Evolutionary conservation across 2,113 vertebrate species (phyloP).

Genomic region (human): GRCh38 chr18:49331001-49331500

Average conservation of each 20-base stretch:
- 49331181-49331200: neutral
- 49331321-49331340: neutral
- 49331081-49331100: neutral
- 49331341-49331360: neutral
- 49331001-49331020: neutral
- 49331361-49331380: neutral
- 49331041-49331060: neutral
- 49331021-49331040: neutral
- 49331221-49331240: neutral
- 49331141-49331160: neutral
- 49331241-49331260: neutral
- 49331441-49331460: neutral
- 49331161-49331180: neutral
- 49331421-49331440: slow-evolving; percentile 12
- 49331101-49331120: neutral
- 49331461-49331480: neutral
- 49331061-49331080: fast-evolving
- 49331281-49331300: too few relatives aligned
- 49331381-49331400: neutral
- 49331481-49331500: slow-evolving; percentile 10
- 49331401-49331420: slow-evolving; percentile 37
- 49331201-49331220: neutral
- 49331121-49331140: neutral
- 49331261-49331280: neutral
- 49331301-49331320: neutral